Evolutionary conservation across 2,797 vertebrate genomes (phyloP).

Genomic region (Melanitta fusca): DNA sequence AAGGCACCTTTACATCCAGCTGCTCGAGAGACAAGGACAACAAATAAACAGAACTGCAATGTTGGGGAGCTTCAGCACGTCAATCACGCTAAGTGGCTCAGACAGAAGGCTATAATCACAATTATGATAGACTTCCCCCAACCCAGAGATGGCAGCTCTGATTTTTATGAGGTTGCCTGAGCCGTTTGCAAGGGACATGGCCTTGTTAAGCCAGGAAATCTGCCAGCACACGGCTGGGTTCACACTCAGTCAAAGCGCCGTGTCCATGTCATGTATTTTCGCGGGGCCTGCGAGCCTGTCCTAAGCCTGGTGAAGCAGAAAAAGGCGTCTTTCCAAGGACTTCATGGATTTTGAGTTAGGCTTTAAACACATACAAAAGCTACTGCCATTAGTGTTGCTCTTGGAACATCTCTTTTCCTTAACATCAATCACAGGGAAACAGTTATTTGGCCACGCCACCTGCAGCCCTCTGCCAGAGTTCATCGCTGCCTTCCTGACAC

Average conservation of each 20-base stretch:
- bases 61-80: not conserved
- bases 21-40: not conserved
- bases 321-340: slow-evolving; percentile 11
- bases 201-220: not conserved
- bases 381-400: not conserved
- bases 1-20: not conserved
- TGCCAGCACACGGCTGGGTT: not conserved
- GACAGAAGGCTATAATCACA: not conserved
- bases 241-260: not conserved
- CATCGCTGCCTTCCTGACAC: not conserved
- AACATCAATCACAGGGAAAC: not conserved
- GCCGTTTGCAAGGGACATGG: slow-evolving; percentile 23
- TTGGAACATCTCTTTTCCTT: slow-evolving; percentile 26
- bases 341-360: not conserved
- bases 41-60: not conserved
- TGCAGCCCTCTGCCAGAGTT: not conserved
- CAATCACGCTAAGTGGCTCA: not conserved
- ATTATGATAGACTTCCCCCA: not conserved
- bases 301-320: not conserved
- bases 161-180: slow-evolving; percentile 27
- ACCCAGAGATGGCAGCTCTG: not conserved
- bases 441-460: not conserved
- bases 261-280: not conserved
- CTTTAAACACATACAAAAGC: not conserved
- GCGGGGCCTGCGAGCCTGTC: not conserved